Base-by-base conservation (phyloP, 2,888 invertebrate genomes). In the Drosophila mimetica region DNA sequence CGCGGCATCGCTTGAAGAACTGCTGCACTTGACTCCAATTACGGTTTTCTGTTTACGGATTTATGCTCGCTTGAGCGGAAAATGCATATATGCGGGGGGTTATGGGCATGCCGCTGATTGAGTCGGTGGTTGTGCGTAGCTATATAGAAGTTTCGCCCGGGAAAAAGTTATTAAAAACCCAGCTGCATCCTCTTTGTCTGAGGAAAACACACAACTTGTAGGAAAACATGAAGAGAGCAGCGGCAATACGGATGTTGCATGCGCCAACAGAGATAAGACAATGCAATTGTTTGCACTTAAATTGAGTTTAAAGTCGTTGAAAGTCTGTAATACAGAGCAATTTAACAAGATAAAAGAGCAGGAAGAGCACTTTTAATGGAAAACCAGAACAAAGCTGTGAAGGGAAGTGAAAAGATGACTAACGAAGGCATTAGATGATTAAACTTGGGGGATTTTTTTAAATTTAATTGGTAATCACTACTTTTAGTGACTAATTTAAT, bases 1-100 rank as follows among this genome's bases (percentile, higher is more conserved):
- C 16, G 46, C 25, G 22, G 34, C 44, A 11, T 47, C 37, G 59
- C 41, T 20, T 20, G 28, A 14, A 44, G 58, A 61, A 25, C 25
- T 25, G 46, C 44, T 83, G 77, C 81, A 76, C 76, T 83, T 87
- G 83, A 87, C 82, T 86, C 77, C 88, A 86, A 79, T 86, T 80
- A 80, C 75, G 71, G 69, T 65, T 74, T 76, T 71, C 55, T 89
- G 88, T 79, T 81, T 82, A 81, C 88, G 89, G 89, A 88, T 89
- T 86, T 89, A 74, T 75, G 87, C 87, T 88, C 72, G 82, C 88
- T 64, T 81, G 77, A 88, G 89, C 87, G 74, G 73, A 88, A 88
- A 86, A 86, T 71, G 54, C 73, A 76, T 59, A 58, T 67, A 59
- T 52, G 42, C 36, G 22, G 28, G 28, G 9, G 14, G 16, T 14